Base-by-base conservation (phyloP, 2,888 invertebrate species). In the Drosophila acutilabella region DNA sequence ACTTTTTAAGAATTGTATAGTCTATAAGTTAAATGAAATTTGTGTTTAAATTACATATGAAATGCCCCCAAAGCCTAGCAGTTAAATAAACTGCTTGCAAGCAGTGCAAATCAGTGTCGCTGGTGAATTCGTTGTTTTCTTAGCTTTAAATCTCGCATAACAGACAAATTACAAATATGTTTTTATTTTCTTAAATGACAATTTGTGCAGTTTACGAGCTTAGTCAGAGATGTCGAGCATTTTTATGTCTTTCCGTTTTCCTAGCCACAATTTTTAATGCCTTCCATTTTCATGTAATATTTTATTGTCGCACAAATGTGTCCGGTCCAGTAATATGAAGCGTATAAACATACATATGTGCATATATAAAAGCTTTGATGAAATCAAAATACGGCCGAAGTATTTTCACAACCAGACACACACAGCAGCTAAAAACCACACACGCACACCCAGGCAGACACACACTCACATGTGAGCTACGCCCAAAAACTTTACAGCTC, bases 371-470 rank as follows among this genome's bases (percentile, higher is more conserved):
- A 76, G 84, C 87, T 79, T 83, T 89, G 89, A 89, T 86, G 89
- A 72, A 86, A 86, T 86, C 81, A 87, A 89, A 89, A 89, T 89
- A 83, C 73, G 80, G 71, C 66, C 69, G 74, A 81, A 89, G 87
- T 81, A 89, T 84, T 82, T 84, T 78, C 65, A 73, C 79, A 83
- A 66, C 70, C 71, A 72, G 68, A 58, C 74, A 52, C 30, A 52
- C 30, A 45, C 18, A 23, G 23, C 23, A 23, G 23, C 23, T 23
- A 23, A 13, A 44, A 47, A 4, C 41, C 2, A 40, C 40, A 11
- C 14, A 33, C 30, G 53, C 45, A 61, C 40, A 30, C 41, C 48
- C 23, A 20, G 20, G 2, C 23, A 3, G 7, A 45, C 26, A 52
- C 48, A 23, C 42, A 10, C 20, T 20, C 62, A 8, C 45, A 59